Evolutionary conservation across 2,113 vertebrate genomes (phyloP).

Genomic region (Gnathonemus longibarbis): DNA sequence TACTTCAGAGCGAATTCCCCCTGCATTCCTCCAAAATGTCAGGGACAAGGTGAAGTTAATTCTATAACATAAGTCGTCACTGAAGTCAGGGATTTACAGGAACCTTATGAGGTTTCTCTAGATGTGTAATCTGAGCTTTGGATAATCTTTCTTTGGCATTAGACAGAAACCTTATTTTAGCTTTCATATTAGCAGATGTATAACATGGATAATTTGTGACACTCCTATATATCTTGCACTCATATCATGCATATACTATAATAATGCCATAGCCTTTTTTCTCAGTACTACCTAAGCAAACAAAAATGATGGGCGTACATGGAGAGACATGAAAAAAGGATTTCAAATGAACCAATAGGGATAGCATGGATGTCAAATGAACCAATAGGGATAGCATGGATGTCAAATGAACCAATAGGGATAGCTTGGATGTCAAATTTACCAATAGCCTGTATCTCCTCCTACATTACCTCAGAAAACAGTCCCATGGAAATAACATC

Average conservation of each 20-base stretch:
- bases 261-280: not conserved
- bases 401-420: not conserved
- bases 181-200: not conserved
- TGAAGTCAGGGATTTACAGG: not conserved
- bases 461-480: not conserved
- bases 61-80: not conserved
- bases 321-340: not conserved
- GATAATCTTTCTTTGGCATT: not conserved
- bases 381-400: not conserved
- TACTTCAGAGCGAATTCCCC: not conserved
- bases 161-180: not conserved
- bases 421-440: not conserved
- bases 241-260: not conserved
- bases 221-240: not conserved
- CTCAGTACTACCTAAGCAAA: not conserved
- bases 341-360: not conserved
- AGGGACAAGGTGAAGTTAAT: slow-evolving; percentile 12
- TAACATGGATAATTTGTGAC: not conserved
- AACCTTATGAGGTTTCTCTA: not conserved
- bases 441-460: not conserved
- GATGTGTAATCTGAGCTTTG: not conserved
- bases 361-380: not conserved
- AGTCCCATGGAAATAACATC: not conserved
- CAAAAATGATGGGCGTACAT: not conserved
- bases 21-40: not conserved